These are phyloP conservation scores for Chionoecetes opilio DNA, from an alignment of 1,140 invertebrate species.

Conservation along the genomic window DNA sequence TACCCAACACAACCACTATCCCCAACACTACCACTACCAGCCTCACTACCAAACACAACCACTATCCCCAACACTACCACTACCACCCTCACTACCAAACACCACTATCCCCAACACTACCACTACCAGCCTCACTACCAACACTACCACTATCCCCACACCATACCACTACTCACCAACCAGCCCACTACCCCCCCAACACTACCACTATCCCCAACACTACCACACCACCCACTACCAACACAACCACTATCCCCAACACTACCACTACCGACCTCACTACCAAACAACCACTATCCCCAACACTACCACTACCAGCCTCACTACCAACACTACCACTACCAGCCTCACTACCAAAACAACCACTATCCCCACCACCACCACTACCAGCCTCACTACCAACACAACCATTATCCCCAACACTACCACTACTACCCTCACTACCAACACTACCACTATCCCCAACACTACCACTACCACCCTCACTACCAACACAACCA, in stretches of 20 bases:
- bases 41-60: constrained; percentile 16
- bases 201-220: not conserved
- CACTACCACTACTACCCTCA: not conserved
- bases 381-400: not conserved
- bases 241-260: not conserved
- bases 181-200: too few relatives aligned
- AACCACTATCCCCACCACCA: not conserved
- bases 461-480: too few relatives aligned
- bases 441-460: not conserved
- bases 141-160: not conserved
- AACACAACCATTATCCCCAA: not conserved
- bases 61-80: not conserved
- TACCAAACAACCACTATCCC: not conserved
- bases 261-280: not conserved
- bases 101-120: not conserved
- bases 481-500: too few relatives aligned
- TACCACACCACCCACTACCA: not conserved
- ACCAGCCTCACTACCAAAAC: too few relatives aligned
- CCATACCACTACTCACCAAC: not conserved
- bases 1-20: not conserved
- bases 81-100: not conserved
- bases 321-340: too few relatives aligned
- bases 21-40: not conserved
- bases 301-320: too few relatives aligned
- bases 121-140: not conserved